Conservation (phyloP, 2,797 vertebrate species). For the Cichlasoma orientale region DNA sequence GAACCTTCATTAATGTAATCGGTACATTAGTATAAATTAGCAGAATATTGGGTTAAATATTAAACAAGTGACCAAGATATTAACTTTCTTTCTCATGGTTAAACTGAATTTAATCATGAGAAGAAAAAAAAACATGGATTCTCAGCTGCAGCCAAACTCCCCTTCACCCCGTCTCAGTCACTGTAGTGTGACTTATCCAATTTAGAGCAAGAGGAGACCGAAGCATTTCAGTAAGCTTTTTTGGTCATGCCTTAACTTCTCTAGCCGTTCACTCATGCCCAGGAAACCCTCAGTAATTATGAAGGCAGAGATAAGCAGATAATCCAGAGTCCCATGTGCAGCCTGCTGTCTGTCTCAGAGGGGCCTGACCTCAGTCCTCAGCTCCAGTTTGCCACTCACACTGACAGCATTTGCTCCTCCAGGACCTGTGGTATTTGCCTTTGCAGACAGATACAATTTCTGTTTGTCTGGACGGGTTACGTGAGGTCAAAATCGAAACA, state of each 20-base stretch:
- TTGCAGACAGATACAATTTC: constrained; percentile 26
- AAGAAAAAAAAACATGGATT: background rate
- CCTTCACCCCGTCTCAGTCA: constrained; percentile 56
- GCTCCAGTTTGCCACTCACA: constrained; percentile 1
- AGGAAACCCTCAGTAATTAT: constrained; percentile 47
- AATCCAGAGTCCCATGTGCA: constrained; percentile 57
- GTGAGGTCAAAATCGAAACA: constrained; percentile 27
- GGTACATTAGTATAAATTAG: background rate
- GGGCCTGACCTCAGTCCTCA: constrained; percentile 23
- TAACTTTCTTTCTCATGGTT: background rate
- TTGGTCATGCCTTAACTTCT: constrained; percentile 26
- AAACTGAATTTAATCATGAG: background rate
- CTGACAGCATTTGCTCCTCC: constrained; percentile 14
- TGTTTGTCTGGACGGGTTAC: constrained; percentile 35
- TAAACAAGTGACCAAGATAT: background rate
- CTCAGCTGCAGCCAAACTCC: background rate
- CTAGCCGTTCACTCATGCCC: constrained; percentile 21
- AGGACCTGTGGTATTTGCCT: constrained; percentile 31
- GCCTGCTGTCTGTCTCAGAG: constrained; percentile 8
- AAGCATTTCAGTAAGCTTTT: constrained; percentile 38
- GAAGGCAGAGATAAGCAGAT: constrained; percentile 39
- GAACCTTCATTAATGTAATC: background rate
- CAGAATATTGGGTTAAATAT: background rate
- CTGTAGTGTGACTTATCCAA: constrained; percentile 48
- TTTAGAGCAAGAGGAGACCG: constrained; percentile 28